Evolutionary conservation across 2,888 invertebrate species (phyloP), one percentile per base, ranked within the genome.

Genomic region (Tachystola acroxantha): DNA sequence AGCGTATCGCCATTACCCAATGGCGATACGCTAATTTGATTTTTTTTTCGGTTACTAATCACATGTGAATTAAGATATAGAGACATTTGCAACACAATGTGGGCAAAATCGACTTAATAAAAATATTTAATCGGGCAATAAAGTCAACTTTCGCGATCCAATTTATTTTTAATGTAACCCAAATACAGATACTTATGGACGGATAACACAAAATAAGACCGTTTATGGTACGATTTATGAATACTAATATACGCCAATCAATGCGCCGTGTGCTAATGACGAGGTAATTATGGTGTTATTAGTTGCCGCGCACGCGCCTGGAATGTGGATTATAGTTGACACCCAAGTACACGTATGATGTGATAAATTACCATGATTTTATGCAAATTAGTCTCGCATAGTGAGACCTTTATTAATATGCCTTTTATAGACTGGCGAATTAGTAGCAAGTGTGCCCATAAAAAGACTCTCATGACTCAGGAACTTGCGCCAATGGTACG

Each of bases 151-250:
- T 32, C 32, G 20, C 19, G 22, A 6, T 14, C 13, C 12, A 27
- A 24, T 24, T 7, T 26, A n/a, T 26, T 10, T 26, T 26, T 16
- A 22, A 22, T 22, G 26, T 19, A 32, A 32, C 32, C 34, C 16
- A 37, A 28, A 29, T 37, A 28, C 10, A 10, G 9, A 26, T n/a
- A 20, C 33, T 20, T 24, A 27, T 37, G 24, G 7, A 28, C 11
- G 10, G 6, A 14, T 10, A 7, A 32, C 11, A 13, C 29, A 16
- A 20, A 30, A 30, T 30, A 16, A 14, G 19, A 14, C 31, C 38
- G 34, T 34, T 34, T 38, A 38, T 26, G 38, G 38, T 25, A 11
- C 32, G 26, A 30, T 34, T 33, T 38, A 31, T 31, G 34, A 26
- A 22, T 19, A 19, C 29, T 30, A 32, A 31, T 30, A 30, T 31